Conservation (phyloP, 2,113 vertebrate species). For the Rhinopithecus roxellana region DNA sequence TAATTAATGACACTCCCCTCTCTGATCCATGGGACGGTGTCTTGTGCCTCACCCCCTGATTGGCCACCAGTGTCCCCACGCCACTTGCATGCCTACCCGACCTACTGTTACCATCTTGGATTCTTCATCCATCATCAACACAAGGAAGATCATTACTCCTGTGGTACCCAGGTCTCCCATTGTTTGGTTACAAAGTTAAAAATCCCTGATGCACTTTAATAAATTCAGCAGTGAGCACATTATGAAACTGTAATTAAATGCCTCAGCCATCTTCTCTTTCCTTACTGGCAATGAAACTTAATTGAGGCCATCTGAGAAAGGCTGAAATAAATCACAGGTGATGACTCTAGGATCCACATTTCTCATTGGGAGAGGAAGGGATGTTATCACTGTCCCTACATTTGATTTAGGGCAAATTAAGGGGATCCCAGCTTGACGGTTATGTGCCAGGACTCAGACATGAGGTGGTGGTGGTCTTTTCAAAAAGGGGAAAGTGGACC, state of each 20-base stretch:
- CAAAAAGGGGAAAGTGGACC: neutral
- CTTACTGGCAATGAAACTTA: conserved; percentile 64
- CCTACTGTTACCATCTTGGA: neutral
- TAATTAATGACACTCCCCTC: fast-evolving
- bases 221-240: conserved; percentile 69
- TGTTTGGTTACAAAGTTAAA: conserved; percentile 75
- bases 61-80: fast-evolving
- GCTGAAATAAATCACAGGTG: conserved; percentile 68
- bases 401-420: neutral
- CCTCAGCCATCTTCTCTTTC: conserved; percentile 47
- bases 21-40: neutral
- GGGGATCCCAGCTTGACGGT: neutral
- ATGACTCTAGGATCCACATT: conserved; percentile 51
- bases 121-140: conserved; percentile 8
- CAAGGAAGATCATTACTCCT: conserved; percentile 73
- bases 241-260: conserved; percentile 82
- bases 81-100: neutral
- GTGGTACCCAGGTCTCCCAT: conserved; percentile 64
- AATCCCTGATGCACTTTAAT: conserved; percentile 73
- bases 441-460: neutral
- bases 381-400: neutral
- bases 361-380: conserved; percentile 26
- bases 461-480: neutral
- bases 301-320: conserved; percentile 79
- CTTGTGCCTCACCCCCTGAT: neutral